Evolutionary conservation across 2,888 invertebrate genomes (phyloP).

Genomic region (Oconnorella tubifera): DNA sequence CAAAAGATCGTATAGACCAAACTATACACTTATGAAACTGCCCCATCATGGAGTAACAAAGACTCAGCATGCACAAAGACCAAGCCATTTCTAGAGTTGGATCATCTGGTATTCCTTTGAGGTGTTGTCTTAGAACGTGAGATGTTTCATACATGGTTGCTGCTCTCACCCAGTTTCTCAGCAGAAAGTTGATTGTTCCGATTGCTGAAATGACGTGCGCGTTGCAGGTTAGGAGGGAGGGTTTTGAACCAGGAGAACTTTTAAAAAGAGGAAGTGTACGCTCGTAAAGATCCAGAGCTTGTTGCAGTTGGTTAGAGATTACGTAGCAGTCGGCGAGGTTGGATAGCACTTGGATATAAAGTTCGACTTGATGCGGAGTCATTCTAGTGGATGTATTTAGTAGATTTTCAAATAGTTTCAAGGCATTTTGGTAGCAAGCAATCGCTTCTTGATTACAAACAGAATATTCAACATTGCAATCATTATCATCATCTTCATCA

Average conservation of each 20-base stretch:
- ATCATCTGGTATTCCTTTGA: conserved; percentile 30
- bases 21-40: conserved; percentile 52
- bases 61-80: conserved; percentile 48
- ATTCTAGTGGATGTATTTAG: conserved; percentile 24
- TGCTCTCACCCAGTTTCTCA: conserved; percentile 51
- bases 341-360: conserved; percentile 39
- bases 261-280: conserved; percentile 47
- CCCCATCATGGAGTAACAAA: conserved; percentile 50
- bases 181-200: conserved; percentile 51
- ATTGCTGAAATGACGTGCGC: conserved; percentile 53
- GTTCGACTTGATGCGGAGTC: conserved; percentile 28
- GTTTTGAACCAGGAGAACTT: conserved; percentile 24
- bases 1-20: conserved; percentile 51
- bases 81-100: conserved; percentile 47
- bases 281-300: conserved; percentile 49
- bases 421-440: conserved; percentile 47
- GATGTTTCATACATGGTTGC: conserved; percentile 52
- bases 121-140: conserved; percentile 48
- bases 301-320: conserved; percentile 49
- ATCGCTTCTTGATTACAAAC: conserved; percentile 46
- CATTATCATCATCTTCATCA: conserved; percentile 6
- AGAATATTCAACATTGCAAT: conserved; percentile 12
- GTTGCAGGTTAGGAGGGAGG: conserved; percentile 45
- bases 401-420: conserved; percentile 43
- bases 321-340: conserved; percentile 52